Base-by-base conservation (phyloP, 2,797 vertebrate species). In the Ptychadena robeensis region DNA sequence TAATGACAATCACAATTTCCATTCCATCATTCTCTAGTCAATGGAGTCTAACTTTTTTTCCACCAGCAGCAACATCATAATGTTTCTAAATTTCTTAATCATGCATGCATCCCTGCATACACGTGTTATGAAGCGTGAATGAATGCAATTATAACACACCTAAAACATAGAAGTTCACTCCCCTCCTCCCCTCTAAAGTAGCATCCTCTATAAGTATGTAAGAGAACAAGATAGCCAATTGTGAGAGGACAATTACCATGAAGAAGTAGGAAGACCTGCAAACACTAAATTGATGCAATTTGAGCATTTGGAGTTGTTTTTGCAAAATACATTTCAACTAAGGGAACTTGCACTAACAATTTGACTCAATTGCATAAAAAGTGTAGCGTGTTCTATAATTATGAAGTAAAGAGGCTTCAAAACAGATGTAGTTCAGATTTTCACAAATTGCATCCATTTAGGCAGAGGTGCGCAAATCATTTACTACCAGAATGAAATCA, bases 311-410 rank as follows among this genome's bases (percentile, higher is more conserved):
- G 65, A 81, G 83, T 65, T 85, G 83, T 85, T 80, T 80, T 59
- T 81, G 63, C 75, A 72, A 80, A 81, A 85, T 68, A 71, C 78
- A 81, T 76, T 81, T 30, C 14, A 65, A 85, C 68, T 81, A 72
- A 71, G 71, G 32, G 37, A 80, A 70, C 72, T 71, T 85, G 78
- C 83, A 81, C 75, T 76, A 80, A 81, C 83, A 80, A 81, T 80
- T 81, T 85, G 66, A 81, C 72, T 85, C 78, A 81, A 85, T 81
- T 80, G 78, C 83, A 85, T 85, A 65, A 75, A 84, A 85, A 80
- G 69, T 83, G 76, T 14, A 61, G 77, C 40, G 38, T 57, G 65
- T 85, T 85, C 82, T 75, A 66, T 80, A 85, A 85, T 85, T 80
- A 84, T 68, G 70, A 84, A 69, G 76, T 73, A 80, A 80, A 67